A percentile compares a stretch with the other conserved stretches of the same genome.
Evolutionary conservation across 2,888 invertebrate genomes (phyloP).

Genomic region (Axea sp.): DNA sequence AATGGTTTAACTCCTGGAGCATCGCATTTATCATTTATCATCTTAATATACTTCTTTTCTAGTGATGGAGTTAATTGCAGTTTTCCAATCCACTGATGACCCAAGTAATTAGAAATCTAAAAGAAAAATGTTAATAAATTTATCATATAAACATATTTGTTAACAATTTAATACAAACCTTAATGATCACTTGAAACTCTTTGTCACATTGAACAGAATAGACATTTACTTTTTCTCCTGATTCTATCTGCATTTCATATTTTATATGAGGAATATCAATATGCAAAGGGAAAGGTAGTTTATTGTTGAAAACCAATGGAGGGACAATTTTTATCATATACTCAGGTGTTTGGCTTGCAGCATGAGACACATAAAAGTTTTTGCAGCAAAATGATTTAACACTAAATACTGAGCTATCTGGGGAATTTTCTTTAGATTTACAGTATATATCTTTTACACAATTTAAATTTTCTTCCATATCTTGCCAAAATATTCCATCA

Average conservation of each 20-base stretch:
- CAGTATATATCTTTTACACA: constrained; percentile 85
- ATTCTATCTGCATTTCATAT: constrained; percentile 83
- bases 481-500: constrained; percentile 90
- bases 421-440: constrained; percentile 76
- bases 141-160: no score
- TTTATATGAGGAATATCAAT: constrained; percentile 80
- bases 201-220: constrained; percentile 84
- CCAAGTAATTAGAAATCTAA: constrained; percentile 84
- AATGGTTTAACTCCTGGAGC: constrained; percentile 85
- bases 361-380: constrained; percentile 79
- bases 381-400: constrained; percentile 87
- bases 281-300: constrained; percentile 86
- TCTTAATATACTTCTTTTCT: constrained; percentile 83
- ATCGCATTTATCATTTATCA: constrained; percentile 84
- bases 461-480: constrained; percentile 85
- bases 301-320: constrained; percentile 87
- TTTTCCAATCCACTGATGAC: constrained; percentile 85
- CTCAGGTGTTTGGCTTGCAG: constrained; percentile 82
- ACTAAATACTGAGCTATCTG: constrained; percentile 80
- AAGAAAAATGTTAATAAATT: no score
- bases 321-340: constrained; percentile 86
- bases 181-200: constrained; percentile 80
- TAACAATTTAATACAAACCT: constrained; percentile 71
- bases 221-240: constrained; percentile 86
- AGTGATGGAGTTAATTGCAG: constrained; percentile 85